Conservation (phyloP, 2,888 invertebrate genomes). For the Ophonus ardosiacus region DNA sequence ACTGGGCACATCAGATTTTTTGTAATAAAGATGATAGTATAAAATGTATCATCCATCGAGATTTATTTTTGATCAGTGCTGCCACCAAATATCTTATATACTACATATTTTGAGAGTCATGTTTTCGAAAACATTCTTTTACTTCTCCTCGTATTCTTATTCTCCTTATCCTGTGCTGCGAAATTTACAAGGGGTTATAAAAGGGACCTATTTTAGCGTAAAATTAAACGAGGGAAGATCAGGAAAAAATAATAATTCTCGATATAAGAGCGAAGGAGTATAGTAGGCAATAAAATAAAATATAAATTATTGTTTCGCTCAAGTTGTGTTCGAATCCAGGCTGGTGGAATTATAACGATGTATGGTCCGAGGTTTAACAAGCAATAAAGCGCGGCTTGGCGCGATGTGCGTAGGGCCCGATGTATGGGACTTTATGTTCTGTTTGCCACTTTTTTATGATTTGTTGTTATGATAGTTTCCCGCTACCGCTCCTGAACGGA, state of each 20-base stretch:
- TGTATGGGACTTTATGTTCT: conserved; percentile 53
- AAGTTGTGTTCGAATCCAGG: conserved; percentile 56
- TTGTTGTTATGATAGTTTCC: conserved; percentile 45
- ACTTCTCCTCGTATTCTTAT: too few species aligned
- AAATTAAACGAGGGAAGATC: conserved; percentile 60
- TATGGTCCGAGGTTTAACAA: conserved; percentile 60
- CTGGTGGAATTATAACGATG: conserved; percentile 58
- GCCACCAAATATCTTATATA: too few species aligned
- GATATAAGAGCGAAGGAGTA: conserved; percentile 54
- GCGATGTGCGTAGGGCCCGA: conserved; percentile 24
- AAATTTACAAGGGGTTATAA: conserved; percentile 55
- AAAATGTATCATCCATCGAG: too few species aligned
- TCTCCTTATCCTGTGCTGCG: neutral
- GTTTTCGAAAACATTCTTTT: too few species aligned
- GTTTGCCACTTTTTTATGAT: conserved; percentile 56
- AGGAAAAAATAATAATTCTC: conserved; percentile 63
- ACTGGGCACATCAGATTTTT: too few species aligned
- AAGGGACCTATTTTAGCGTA: conserved; percentile 61
- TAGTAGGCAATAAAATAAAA: conserved; percentile 62
- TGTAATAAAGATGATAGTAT: too few species aligned
- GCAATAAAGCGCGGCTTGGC: conserved; percentile 44
- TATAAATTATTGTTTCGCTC: conserved; percentile 61
- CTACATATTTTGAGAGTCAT: too few species aligned
- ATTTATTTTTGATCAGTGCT: too few species aligned
- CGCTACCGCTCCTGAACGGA: neutral